Base-by-base conservation (phyloP, 2,888 invertebrate genomes). In the Microctonus hyperodae region DNA sequence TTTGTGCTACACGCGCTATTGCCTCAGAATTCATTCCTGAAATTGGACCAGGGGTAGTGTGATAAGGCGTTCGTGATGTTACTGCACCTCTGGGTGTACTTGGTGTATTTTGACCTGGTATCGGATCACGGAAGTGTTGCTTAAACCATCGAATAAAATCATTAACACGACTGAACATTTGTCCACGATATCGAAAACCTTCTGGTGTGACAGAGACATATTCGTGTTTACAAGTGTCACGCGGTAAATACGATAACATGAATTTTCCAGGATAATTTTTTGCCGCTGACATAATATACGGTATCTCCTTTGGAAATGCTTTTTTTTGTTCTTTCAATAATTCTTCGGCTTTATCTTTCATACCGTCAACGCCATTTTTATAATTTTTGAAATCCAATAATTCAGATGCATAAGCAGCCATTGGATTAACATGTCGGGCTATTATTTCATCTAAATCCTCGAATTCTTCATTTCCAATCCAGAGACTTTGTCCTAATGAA, bases 381-480 rank as follows among this genome's bases (percentile, higher is more conserved):
- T 92, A 97, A 84, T 98, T 97, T 80, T 96, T 96, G 85, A 96
- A 97, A 48, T 91, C 89, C 61, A 97, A 86, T 44, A 99, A 87
- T 80, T 99, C 99, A 2, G 97, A 88, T 0, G 95, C 96, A 79
- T 92, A 92, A 0, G 93, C 90, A 0, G 98, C 97, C 97, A 99
- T 97, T 0, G 98, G 99, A 69, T 95, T 96, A 5, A 99, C 92
- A 85, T 96, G 90, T 11, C 98, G 90, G 0, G 98, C 98, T 64
- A 99, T 95, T 69, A 99, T 99, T 90, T 99, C 99, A 84, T 99
- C 99, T 35, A 99, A 86, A 85, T 99, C 99, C 86, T 99, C 99
- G 84, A 96, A 99, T 80, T 97, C 97, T 78, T 97, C 95, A 69
- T 89, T 91, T 37, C 91, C 92, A 75, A 98, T 98, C 90, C 92